Evolutionary conservation across 2,797 vertebrate genomes (phyloP).

Genomic region (Notoglanidium macrostoma): DNA sequence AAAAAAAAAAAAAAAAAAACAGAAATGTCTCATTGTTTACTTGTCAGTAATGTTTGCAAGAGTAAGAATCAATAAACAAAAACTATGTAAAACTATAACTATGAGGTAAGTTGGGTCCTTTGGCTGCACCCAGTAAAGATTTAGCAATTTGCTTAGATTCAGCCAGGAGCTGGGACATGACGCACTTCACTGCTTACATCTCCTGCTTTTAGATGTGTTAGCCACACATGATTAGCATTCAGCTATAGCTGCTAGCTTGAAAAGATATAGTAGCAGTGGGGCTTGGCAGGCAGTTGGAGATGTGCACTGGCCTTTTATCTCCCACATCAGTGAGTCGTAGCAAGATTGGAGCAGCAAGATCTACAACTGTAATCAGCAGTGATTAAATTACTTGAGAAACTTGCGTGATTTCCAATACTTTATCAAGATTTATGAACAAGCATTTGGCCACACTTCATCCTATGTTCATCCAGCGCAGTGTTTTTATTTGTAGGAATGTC

Average conservation of each 20-base stretch:
- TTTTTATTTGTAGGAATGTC: background rate
- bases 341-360: background rate
- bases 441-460: background rate
- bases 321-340: background rate
- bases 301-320: conserved; percentile 7
- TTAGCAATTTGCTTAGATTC: background rate
- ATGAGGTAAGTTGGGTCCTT: no score
- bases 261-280: conserved; percentile 1
- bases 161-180: background rate
- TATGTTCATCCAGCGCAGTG: background rate
- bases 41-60: background rate
- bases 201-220: background rate
- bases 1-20: background rate
- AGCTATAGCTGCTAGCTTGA: background rate
- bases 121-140: background rate
- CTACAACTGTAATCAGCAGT: background rate
- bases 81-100: no score
- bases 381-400: background rate
- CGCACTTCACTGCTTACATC: conserved; percentile 2
- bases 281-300: conserved; percentile 4
- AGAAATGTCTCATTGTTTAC: background rate
- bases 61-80: no score
- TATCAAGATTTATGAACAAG: background rate
- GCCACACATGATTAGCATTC: conserved; percentile 12
- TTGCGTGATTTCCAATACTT: background rate